These are phyloP conservation scores for Bombus ignitus DNA, from an alignment of 1,140 invertebrate genomes.

Conservation along the genomic window DNA sequence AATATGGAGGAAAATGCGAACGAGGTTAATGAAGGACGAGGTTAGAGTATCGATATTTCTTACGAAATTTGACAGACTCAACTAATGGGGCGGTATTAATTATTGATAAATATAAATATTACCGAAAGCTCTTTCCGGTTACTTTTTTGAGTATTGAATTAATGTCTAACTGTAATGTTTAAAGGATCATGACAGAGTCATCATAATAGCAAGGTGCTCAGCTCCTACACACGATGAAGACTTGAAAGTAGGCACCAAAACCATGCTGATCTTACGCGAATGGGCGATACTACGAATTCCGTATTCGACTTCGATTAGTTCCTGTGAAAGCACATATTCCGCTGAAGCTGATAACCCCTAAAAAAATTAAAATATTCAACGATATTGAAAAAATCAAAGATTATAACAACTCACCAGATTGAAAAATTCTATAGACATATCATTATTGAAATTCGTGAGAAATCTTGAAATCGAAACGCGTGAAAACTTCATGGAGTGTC, in stretches of 20 bases:
- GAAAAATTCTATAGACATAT: neutral
- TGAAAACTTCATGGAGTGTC: too few relatives aligned
- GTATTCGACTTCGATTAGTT: conserved; percentile 14
- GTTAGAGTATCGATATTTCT: conserved; percentile 16
- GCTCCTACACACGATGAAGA: neutral
- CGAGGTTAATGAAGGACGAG: conserved; percentile 42
- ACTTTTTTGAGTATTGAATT: neutral
- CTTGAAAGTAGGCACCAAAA: conserved; percentile 70
- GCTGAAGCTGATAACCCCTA: neutral
- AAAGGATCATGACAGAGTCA: conserved; percentile 45
- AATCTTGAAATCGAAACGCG: neutral
- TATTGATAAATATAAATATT: neutral
- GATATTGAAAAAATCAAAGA: neutral
- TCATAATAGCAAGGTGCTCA: conserved; percentile 67
- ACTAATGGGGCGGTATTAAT: neutral
- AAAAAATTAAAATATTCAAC: neutral
- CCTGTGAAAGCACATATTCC: neutral
- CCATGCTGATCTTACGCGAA: conserved; percentile 68
- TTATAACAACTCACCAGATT: neutral
- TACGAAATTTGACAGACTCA: neutral
- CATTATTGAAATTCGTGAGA: neutral
- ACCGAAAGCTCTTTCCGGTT: neutral
- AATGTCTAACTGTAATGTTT: neutral
- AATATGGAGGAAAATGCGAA: conserved; percentile 11
- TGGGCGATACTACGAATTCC: conserved; percentile 45